Evolutionary conservation across 1,140 invertebrate genomes (phyloP), one percentile per base, ranked within the genome.

Genomic region (Drosophila gunungcola): DNA sequence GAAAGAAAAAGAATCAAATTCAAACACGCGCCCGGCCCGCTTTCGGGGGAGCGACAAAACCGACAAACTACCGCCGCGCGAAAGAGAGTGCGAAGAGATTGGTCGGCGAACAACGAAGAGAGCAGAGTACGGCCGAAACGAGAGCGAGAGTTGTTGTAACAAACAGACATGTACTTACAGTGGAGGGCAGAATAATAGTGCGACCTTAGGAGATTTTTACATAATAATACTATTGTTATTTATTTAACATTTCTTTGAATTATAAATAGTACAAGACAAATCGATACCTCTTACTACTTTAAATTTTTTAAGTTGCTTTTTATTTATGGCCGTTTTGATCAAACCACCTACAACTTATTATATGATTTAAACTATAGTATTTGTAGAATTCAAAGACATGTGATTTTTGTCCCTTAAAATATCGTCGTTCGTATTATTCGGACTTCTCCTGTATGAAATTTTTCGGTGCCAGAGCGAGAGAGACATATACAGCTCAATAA

Each of bases 1-100:
- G 84, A 88, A 88, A 88, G 84, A 88, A 88, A 88, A 88, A 88
- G 84, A 88, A 88, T 80, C 84, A 62, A 88, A 88, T 80, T 80
- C 82, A 74, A 89, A 84, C 83, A 82, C 69, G 81, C 77, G 81
- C 57, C 58, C 34, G 69, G 81, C 57, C 58, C 34, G 69, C 12
- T 61, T 51, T 52, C 76, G 76, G 76, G 41, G 67, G 57, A 53
- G 57, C 43, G 67, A 72, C 58, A 65, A 64, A 43, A 45, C 75
- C 83, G 45, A 76, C 78, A 82, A 82, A 88, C 79, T 69, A 88
- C 58, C 58, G 52, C 25, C 38, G 38, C 49, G 57, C 46, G 54
- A 64, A 64, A 61, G 49, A 42, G 57, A 38, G 38, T 16, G n/a
- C 27, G 34, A 65, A 48, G 42, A 38, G n/a, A 42, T 61, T 13